A percentile compares a stretch with the other conserved stretches of the same genome.
Evolutionary conservation across 1,140 invertebrate species (phyloP).

Genomic region (Anthonomus grandis): DNA sequence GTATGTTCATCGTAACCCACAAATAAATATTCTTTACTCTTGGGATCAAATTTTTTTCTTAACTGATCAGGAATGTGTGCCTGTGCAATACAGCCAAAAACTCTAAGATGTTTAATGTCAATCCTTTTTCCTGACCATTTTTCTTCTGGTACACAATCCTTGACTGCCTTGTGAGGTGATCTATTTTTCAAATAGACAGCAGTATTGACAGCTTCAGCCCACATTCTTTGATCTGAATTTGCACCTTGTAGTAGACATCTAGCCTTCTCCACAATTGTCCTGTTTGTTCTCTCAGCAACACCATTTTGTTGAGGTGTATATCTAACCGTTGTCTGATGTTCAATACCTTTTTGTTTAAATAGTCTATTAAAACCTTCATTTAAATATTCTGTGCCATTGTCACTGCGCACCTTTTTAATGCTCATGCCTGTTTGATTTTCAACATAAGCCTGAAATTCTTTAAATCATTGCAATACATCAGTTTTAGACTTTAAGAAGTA

Average conservation of each 20-base stretch:
- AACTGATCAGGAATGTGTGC: constrained; percentile 46
- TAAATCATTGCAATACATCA: constrained; percentile 34
- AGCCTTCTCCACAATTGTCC: constrained; percentile 40
- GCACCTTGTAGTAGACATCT: constrained; percentile 34
- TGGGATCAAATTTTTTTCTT: constrained; percentile 44
- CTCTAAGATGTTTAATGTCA: constrained; percentile 31
- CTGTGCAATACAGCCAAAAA: constrained; percentile 50
- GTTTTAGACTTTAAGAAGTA: constrained; percentile 41
- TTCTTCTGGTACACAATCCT: constrained; percentile 45
- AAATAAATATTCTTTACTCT: constrained; percentile 44
- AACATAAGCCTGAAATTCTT: constrained; percentile 35
- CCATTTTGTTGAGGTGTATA: constrained; percentile 52
- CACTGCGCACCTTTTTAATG: constrained; percentile 36
- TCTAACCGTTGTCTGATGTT: constrained; percentile 42
- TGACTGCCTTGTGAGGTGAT: constrained; percentile 40
- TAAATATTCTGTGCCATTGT: constrained; percentile 43
- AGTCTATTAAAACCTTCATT: constrained; percentile 32
- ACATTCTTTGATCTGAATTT: constrained; percentile 43
- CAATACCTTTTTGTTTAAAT: constrained; percentile 39
- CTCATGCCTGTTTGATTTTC: constrained; percentile 42
- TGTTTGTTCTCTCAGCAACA: constrained; percentile 41
- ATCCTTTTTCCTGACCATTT: constrained; percentile 35
- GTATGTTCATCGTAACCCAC: constrained; percentile 48
- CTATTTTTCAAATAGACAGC: constrained; percentile 44
- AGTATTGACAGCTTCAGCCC: constrained; percentile 44